These are phyloP conservation scores for Peromyscus californicus DNA, from an alignment of 2,113 vertebrate genomes.

Conservation along the genomic window DNA sequence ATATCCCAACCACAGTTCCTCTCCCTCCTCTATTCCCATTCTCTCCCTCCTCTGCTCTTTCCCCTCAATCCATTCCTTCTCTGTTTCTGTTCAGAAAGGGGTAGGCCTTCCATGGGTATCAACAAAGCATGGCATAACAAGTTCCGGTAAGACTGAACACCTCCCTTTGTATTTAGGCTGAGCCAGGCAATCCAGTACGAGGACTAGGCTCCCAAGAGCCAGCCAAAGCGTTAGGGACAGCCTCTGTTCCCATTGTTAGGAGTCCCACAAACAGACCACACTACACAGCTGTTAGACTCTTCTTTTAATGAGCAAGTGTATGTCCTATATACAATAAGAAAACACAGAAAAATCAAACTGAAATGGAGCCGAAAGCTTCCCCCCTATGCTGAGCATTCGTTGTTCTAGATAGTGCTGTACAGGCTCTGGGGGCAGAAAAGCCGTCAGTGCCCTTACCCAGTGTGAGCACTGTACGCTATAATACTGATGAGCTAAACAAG, in stretches of 20 bases:
- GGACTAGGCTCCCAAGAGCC: neutral
- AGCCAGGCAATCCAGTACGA: neutral
- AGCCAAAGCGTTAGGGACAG: neutral
- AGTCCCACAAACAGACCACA: neutral
- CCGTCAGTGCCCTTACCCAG: too few relatives aligned
- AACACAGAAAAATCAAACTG: neutral
- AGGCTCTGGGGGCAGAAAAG: neutral
- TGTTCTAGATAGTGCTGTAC: too few relatives aligned
- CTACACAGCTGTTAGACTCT: neutral
- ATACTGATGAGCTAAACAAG: neutral
- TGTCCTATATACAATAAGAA: neutral
- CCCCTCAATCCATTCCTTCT: neutral
- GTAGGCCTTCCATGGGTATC: neutral
- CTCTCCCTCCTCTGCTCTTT: accelerated
- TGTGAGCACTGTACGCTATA: neutral
- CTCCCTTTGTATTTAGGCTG: neutral
- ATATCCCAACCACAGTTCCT: neutral
- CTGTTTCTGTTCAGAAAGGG: neutral
- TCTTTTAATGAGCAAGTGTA: neutral
- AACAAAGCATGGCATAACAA: neutral
- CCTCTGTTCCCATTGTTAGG: neutral
- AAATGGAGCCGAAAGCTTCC: neutral
- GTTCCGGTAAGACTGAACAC: neutral
- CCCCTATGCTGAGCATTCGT: neutral
- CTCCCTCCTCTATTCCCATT: neutral